These are phyloP conservation scores for Temnothorax rugatulus DNA, from an alignment of 2,888 invertebrate genomes.

Conservation along the genomic window DNA sequence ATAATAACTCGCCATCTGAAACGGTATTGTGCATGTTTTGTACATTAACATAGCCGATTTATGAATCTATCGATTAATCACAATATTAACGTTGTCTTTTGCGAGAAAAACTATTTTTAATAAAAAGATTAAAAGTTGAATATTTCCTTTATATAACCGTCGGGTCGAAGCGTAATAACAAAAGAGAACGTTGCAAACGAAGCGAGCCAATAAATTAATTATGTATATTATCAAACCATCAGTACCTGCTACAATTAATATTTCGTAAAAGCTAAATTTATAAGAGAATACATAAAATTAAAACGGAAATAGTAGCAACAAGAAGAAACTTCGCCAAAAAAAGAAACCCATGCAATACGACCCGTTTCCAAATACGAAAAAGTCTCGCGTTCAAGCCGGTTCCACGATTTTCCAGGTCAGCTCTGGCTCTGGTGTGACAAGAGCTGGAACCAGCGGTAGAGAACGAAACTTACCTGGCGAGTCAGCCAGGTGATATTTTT, in stretches of 20 bases:
- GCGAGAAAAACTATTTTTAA: conserved; percentile 2
- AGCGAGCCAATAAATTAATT: conserved; percentile 14
- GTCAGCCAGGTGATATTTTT: conserved; percentile 19
- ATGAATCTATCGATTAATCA: conserved; percentile 19
- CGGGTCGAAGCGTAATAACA: conserved; percentile 12
- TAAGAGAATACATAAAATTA: not conserved
- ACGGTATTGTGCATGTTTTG: not conserved
- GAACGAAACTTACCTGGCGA: conserved; percentile 9
- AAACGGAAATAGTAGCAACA: not conserved
- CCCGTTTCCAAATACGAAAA: not conserved
- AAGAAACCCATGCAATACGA: not conserved
- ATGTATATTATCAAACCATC: not conserved
- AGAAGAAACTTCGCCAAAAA: not conserved
- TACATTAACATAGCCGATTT: not conserved
- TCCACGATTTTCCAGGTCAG: not conserved
- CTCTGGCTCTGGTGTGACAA: not conserved
- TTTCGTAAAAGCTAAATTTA: not conserved
- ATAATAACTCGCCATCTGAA: not conserved
- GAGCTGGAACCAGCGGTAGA: not conserved
- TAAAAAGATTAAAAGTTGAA: conserved; percentile 28
- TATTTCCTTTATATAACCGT: not conserved
- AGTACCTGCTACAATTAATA: not conserved
- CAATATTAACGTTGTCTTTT: not conserved
- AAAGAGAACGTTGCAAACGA: not conserved
- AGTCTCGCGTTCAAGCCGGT: not conserved